Percentiles rank a stretch among this genome's conserved stretches.
These are phyloP conservation scores for Tenthredo scrophulariae DNA, from an alignment of 2,888 invertebrate genomes.

Conservation along the genomic window DNA sequence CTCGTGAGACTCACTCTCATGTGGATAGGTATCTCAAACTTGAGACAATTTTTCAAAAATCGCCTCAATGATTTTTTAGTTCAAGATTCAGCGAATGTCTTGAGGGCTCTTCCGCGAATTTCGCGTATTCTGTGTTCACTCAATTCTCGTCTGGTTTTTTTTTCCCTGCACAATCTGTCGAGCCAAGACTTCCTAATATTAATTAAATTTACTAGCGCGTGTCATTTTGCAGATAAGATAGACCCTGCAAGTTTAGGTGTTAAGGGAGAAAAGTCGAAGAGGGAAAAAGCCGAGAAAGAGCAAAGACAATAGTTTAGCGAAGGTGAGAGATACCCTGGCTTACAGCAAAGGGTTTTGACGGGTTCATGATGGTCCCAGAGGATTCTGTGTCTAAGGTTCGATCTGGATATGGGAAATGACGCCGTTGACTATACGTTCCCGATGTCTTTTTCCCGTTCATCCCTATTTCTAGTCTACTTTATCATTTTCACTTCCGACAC, in stretches of 20 bases:
- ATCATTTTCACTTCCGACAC: neutral
- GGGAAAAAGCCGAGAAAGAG: neutral
- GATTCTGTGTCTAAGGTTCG: slow-evolving; percentile 5
- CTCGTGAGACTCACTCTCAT: slow-evolving; percentile 51
- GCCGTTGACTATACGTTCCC: neutral
- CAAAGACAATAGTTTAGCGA: slow-evolving; percentile 24
- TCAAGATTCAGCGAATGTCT: neutral
- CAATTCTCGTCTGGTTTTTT: neutral
- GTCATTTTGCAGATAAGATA: slow-evolving; percentile 32
- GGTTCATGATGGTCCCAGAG: slow-evolving; percentile 39
- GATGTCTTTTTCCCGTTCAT: neutral
- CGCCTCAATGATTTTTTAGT: neutral
- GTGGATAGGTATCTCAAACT: slow-evolving; percentile 34
- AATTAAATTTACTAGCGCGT: slow-evolving; percentile 37
- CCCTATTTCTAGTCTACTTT: slow-evolving; percentile 1
- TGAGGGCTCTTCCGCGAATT: too few relatives aligned
- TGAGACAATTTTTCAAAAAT: neutral
- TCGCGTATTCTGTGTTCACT: neutral
- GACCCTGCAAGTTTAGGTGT: neutral
- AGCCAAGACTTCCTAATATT: neutral
- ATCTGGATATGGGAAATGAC: slow-evolving; percentile 26
- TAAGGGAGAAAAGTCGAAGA: neutral
- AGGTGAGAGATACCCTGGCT: slow-evolving; percentile 22
- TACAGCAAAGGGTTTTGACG: slow-evolving; percentile 20
- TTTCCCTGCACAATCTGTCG: neutral